Evolutionary conservation across 2,888 invertebrate species (phyloP).

Genomic region (Sphaerophoria rueppellii): DNA sequence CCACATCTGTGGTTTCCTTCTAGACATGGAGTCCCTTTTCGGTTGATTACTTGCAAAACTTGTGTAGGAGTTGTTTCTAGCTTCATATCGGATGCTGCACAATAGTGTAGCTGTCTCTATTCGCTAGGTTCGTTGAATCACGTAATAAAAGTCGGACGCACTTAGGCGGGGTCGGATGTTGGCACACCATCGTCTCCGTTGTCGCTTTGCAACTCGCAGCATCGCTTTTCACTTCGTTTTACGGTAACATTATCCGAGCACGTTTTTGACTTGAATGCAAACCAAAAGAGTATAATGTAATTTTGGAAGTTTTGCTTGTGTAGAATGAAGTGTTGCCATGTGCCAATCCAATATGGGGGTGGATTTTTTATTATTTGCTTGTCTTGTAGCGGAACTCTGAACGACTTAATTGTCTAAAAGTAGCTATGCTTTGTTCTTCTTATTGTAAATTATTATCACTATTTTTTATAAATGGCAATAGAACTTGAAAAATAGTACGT

Average conservation of each 20-base stretch:
- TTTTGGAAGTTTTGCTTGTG: constrained; percentile 26
- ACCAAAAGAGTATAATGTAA: constrained; percentile 42
- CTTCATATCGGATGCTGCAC: constrained; percentile 3
- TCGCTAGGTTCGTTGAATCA: constrained; percentile 18
- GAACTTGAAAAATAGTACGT: no score
- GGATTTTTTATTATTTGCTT: no score
- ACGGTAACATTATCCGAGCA: constrained; percentile 54
- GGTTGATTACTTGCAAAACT: constrained; percentile 62
- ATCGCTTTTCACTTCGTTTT: constrained; percentile 37
- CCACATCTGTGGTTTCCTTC: neutral
- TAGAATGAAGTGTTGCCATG: neutral
- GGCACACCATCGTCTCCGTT: no score
- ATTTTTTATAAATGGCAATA: no score
- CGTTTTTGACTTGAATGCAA: constrained; percentile 63
- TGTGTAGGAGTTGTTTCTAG: neutral
- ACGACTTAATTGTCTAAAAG: no score
- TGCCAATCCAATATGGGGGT: no score
- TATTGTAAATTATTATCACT: no score
- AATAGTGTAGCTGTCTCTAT: neutral
- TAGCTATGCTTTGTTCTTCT: no score
- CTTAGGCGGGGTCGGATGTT: constrained; percentile 2
- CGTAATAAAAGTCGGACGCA: constrained; percentile 56
- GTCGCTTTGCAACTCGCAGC: no score
- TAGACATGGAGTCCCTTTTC: constrained; percentile 44
- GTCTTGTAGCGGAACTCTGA: no score